These are phyloP conservation scores for Adelognathus sp. DNA, from an alignment of 2,888 invertebrate genomes.

Conservation along the genomic window DNA sequence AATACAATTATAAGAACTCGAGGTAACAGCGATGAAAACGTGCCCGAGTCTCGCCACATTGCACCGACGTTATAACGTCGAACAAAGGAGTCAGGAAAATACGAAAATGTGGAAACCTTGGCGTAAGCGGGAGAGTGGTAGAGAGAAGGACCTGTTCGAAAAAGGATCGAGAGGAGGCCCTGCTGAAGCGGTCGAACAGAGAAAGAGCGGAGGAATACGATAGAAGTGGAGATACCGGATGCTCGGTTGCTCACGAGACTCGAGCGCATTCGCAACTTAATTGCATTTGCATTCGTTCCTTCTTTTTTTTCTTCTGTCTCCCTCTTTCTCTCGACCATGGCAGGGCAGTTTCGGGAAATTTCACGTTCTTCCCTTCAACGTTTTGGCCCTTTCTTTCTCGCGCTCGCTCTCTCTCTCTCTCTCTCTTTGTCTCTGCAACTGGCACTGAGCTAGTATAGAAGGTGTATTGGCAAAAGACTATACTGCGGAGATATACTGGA, in stretches of 20 bases:
- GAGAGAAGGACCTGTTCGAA: constrained; percentile 35
- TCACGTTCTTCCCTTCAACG: background rate
- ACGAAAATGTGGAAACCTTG: constrained; percentile 44
- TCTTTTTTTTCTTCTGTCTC: background rate
- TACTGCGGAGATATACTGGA: background rate
- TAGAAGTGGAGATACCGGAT: background rate
- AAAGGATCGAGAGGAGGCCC: constrained; percentile 33
- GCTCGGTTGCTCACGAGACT: constrained; percentile 13
- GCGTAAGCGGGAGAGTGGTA: constrained; percentile 3
- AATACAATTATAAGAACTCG: constrained; percentile 56
- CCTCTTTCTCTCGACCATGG: constrained; percentile 7
- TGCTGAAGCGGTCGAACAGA: constrained; percentile 19
- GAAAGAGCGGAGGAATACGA: background rate
- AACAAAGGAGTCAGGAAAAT: constrained; percentile 46
- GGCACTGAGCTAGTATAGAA: constrained; percentile 5
- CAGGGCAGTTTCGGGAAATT: constrained; percentile 17
- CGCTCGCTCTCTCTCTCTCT: background rate
- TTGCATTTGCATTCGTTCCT: constrained; percentile 70
- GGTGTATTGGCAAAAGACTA: constrained; percentile 20
- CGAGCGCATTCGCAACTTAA: constrained; percentile 58
- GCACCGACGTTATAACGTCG: constrained; percentile 16
- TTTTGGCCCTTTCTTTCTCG: background rate
- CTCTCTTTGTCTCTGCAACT: background rate
- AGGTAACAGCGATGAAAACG: constrained; percentile 48
- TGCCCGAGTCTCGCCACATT: constrained; percentile 17